Base-by-base conservation (phyloP, 2,113 vertebrate genomes). In the Limanda limanda region DNA sequence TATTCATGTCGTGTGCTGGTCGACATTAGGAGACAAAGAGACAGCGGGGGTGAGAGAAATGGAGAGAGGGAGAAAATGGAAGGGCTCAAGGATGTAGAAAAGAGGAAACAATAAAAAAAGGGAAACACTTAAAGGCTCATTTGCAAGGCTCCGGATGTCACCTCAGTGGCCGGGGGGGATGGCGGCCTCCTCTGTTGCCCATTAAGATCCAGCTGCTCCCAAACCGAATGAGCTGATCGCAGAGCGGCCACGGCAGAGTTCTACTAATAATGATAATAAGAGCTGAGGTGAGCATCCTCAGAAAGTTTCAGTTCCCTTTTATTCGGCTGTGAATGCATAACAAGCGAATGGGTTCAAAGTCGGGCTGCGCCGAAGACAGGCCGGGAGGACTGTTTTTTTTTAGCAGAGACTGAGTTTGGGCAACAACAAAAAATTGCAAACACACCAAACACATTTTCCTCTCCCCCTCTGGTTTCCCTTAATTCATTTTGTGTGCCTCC, bases 171-270 rank as follows among this genome's bases (percentile, higher is more conserved):
- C 9, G 55, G 31, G 52, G 31, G 52, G 69, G 76, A 54, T 20
- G 9, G 55, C 60, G 59, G 61, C 57, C 71, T 73, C 74, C 73
- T 68, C 56, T 56, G 86, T 83, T 78, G 82, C 68, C 81, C 81
- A 89, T 91, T 91, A 86, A 67, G 42, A 79, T 82, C 82, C 83
- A 83, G 78, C 83, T 82, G 80, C 65, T 82, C 55, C 45, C n/a
- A 9, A 48, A 59, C 68, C 76, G 85, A 89, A 90, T 78, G 68
- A 90, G 73, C 79, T 77, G 83, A 79, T 84, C 61, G 4, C 56
- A 70, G 51, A 78, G 75, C 51, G 68, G 63, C 59, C 63, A 62
- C n/a, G 13, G 61, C 54, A 27, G 68, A 72, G 51, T 25, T 59
- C 55, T 74, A 74, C 67, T 79, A 68, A 66, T 76, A 74, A 61